Evolutionary conservation across 2,113 vertebrate genomes (phyloP), one percentile per base, ranked within the genome.

Genomic region (human (Homo sapiens)): DNA sequence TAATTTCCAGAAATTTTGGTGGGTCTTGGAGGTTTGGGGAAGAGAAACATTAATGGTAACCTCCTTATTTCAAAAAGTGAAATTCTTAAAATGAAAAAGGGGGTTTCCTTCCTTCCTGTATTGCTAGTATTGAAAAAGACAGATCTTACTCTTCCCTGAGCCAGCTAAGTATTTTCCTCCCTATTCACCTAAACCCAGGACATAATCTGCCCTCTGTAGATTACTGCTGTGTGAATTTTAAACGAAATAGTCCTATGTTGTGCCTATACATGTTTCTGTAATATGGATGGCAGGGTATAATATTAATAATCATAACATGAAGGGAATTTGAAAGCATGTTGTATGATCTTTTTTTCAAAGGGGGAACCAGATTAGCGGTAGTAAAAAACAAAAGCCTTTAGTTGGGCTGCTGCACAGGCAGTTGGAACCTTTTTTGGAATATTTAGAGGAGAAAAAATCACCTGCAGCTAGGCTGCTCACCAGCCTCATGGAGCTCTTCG

Each of bases 41-140:
- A 83, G 64, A 88, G 66, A 70, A 78, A 57, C 2, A 9, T 35
- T 50, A 48, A 27, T 3, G 76, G 14, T 16, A 38, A 40, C 40
- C 12, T 22, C 64, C 55, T 84, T 70, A 66, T 48, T 91, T 80
- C 25, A 86, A 64, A 92, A 90, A 89, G 14, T 25, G 75, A 59
- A 38, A 64, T 81, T 95, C 73, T 95, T 52, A 43, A 90, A 94
- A 72, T 59, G n/a, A 89, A 93, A 72, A 40, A 43, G 8, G 32
- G 48, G 17, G 8, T 14, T 85, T 88, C 30, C n/a, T 92, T 68
- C 35, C 50, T 5, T 78, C 52, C 18, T 55, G 55, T 75, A 10
- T 43, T 68, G 40, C 14, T 18, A 52, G n/a, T 79, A n/a, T 45
- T 66, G 32, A 48, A 40, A 89, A 57, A 57, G 35, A 27, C 0